These are phyloP conservation scores for Xylocampa areola DNA, from an alignment of 2,888 invertebrate genomes.

Conservation along the genomic window DNA sequence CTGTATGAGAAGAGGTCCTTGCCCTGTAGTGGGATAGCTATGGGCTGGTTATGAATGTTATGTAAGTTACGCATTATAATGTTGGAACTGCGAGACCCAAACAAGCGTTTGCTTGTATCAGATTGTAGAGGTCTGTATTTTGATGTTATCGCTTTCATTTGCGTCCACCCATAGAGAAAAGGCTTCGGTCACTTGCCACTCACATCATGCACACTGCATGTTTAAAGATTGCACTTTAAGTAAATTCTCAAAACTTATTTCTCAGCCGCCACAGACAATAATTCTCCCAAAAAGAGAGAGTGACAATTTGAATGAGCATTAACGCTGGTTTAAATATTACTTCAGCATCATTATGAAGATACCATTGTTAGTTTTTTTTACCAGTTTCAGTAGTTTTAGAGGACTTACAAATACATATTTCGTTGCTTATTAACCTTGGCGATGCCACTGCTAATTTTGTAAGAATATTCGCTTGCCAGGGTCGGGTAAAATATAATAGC, in stretches of 20 bases:
- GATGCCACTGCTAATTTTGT: slow-evolving; percentile 53
- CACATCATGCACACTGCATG: too few species aligned
- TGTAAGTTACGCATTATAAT: too few species aligned
- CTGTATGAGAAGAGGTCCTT: too few species aligned
- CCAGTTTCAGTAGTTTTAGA: slow-evolving; percentile 20
- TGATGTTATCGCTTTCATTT: too few species aligned
- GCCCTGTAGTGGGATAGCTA: too few species aligned
- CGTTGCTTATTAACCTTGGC: slow-evolving; percentile 50
- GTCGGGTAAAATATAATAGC: slow-evolving; percentile 43
- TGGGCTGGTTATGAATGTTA: too few species aligned
- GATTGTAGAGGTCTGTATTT: too few species aligned
- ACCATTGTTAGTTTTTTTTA: slow-evolving; percentile 33
- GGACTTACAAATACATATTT: slow-evolving; percentile 20
- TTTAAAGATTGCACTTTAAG: neutral
- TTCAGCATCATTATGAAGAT: slow-evolving; percentile 28
- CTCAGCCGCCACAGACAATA: neutral
- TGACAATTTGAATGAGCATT: slow-evolving; percentile 7
- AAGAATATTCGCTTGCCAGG: slow-evolving; percentile 44
- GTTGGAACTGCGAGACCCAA: too few species aligned
- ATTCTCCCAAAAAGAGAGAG: slow-evolving; percentile 14
- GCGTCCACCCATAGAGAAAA: too few species aligned
- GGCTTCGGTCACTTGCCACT: too few species aligned
- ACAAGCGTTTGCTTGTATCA: too few species aligned
- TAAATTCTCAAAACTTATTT: neutral
- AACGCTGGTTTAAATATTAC: slow-evolving; percentile 7